Conservation (phyloP, 2,888 invertebrate species). For the Eristalinus sepulchralis region DNA sequence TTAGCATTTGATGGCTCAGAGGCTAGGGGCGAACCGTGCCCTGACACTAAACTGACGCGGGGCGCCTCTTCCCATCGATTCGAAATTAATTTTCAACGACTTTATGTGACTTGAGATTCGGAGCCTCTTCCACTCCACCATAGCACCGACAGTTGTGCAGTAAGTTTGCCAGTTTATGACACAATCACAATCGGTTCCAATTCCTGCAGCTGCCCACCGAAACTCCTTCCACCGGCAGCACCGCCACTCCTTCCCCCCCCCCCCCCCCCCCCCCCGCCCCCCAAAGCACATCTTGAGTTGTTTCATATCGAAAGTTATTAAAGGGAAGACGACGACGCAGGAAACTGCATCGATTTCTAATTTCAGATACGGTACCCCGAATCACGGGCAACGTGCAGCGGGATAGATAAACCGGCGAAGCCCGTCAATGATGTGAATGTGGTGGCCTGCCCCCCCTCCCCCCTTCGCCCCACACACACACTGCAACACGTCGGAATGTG, state of each 20-base stretch:
- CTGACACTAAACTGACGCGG: slow-evolving; percentile 47
- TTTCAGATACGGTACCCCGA: slow-evolving; percentile 64
- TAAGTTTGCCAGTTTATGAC: slow-evolving; percentile 57
- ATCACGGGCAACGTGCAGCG: slow-evolving; percentile 41
- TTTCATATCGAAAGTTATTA: slow-evolving; percentile 41
- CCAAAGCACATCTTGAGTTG: background rate
- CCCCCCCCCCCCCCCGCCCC: background rate
- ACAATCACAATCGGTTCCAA: slow-evolving; percentile 20
- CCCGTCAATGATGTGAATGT: slow-evolving; percentile 39
- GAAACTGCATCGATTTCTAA: slow-evolving; percentile 71
- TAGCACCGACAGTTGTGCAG: slow-evolving; percentile 19
- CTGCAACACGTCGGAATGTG: background rate
- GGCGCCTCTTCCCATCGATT: slow-evolving; percentile 41
- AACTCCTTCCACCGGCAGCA: background rate
- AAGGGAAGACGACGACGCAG: slow-evolving; percentile 43
- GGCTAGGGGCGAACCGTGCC: background rate
- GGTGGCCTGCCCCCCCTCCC: slow-evolving; percentile 29
- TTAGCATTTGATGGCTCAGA: slow-evolving; percentile 33
- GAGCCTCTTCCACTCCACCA: slow-evolving; percentile 10
- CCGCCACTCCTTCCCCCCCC: background rate
- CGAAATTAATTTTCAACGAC: slow-evolving; percentile 60
- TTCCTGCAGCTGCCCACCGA: background rate
- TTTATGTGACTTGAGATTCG: slow-evolving; percentile 33
- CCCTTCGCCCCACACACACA: background rate
- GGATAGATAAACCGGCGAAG: slow-evolving; percentile 38